Conservation (phyloP, 2,797 vertebrate genomes). For the Netta rufina region DNA sequence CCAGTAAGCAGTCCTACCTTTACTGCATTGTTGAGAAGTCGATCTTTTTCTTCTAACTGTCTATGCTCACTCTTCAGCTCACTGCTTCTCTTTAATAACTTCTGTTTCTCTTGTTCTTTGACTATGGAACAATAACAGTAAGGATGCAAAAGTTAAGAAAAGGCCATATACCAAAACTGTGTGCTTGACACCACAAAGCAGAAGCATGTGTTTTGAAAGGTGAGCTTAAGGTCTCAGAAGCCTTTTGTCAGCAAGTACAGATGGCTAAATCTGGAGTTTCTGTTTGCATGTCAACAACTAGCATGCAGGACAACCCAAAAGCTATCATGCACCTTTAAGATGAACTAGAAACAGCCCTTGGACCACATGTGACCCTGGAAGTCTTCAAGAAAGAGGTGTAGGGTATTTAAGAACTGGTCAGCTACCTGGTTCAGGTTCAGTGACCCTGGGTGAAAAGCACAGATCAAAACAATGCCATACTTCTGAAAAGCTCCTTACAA, state of each 20-base stretch:
- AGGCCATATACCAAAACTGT: neutral
- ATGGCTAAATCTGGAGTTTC: neutral
- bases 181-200: neutral
- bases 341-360: neutral
- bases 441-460: neutral
- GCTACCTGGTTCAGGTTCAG: neutral
- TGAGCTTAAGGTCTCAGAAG: neutral
- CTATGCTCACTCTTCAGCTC: constrained; percentile 90
- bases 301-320: neutral
- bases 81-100: constrained; percentile 87
- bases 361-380: neutral
- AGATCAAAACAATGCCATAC: neutral
- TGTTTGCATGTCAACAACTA: rapidly evolving
- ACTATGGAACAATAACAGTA: constrained; percentile 77
- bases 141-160: neutral
- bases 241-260: neutral
- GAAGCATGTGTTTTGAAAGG: neutral
- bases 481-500: neutral
- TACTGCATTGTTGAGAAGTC: constrained; percentile 85
- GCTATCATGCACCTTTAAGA: neutral
- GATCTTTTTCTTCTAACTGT: constrained; percentile 90
- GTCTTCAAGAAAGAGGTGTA: neutral
- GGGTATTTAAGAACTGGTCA: neutral
- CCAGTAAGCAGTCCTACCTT: constrained; percentile 77
- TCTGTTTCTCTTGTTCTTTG: constrained; percentile 93